phyloP scores from a whole-genome alignment of 2,113 vertebrate genomes.

The Chauna torquata region DNA sequence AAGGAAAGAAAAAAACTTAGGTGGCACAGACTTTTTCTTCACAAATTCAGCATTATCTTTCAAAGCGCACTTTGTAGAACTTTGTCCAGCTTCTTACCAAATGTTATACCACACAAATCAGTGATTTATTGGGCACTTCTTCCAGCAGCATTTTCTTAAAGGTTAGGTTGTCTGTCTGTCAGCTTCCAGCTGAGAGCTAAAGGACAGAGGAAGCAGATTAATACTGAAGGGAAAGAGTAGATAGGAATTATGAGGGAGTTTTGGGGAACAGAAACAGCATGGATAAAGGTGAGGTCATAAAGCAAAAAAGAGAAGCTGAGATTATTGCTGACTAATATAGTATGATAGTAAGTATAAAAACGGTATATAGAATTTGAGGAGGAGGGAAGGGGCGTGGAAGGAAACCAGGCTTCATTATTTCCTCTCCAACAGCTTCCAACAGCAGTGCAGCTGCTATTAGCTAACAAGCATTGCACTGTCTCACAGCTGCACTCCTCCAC shows the following conservation, averaged over 20 bases:
- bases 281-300: not conserved
- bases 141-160: not conserved
- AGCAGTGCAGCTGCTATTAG: not conserved
- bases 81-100: not conserved
- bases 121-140: not conserved
- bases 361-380: not conserved
- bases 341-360: no score
- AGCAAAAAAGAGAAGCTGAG: not conserved
- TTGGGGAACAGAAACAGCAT: not conserved
- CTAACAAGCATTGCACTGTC: not conserved
- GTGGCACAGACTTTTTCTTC: not conserved
- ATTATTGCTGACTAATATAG: not conserved
- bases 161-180: not conserved
- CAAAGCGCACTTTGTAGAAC: not conserved
- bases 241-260: not conserved
- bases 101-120: not conserved
- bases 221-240: not conserved
- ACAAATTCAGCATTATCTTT: not conserved
- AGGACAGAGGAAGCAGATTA: not conserved
- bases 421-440: not conserved
- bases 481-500: not conserved
- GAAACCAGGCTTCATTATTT: not conserved
- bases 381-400: no score
- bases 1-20: not conserved
- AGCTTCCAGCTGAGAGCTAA: not conserved